phyloP scores from a whole-genome alignment of 1,140 invertebrate genomes.

The Gonioctena quinquepunctata region DNA sequence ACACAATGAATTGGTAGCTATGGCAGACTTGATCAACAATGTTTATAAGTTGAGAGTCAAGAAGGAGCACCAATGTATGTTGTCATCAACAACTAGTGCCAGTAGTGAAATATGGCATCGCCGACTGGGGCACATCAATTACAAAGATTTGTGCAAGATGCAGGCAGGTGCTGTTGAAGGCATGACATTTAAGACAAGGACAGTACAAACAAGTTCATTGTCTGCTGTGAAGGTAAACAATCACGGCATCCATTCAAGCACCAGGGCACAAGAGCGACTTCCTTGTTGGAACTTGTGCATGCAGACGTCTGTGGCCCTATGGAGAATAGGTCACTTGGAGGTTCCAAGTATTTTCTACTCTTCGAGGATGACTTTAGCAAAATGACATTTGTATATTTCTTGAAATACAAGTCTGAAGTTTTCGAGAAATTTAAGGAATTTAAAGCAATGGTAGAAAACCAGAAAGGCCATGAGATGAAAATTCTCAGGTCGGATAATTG shows the following conservation, averaged over 20 bases:
- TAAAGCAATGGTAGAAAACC: constrained; percentile 23
- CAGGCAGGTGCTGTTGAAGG: background rate
- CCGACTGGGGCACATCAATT: constrained; percentile 45
- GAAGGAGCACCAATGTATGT: no score
- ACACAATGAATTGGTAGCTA: no score
- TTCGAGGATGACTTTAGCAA: constrained; percentile 20
- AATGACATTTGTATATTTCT: constrained; percentile 23
- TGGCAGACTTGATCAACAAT: no score
- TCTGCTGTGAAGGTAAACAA: constrained; percentile 49
- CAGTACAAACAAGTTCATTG: constrained; percentile 30
- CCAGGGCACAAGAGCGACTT: constrained; percentile 26
- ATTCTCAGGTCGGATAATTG: constrained; percentile 15
- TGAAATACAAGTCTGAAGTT: constrained; percentile 17
- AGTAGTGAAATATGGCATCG: constrained; percentile 41
- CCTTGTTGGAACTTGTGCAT: constrained; percentile 45
- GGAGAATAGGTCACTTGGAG: constrained; percentile 9
- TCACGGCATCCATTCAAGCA: constrained; percentile 38
- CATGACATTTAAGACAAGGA: background rate
- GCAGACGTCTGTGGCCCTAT: constrained; percentile 25
- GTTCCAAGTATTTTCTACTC: constrained; percentile 32
- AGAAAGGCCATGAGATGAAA: constrained; percentile 18
- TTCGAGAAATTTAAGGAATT: constrained; percentile 23
- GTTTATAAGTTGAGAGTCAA: no score
- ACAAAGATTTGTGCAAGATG: constrained; percentile 24
- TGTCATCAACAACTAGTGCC: no score